phyloP scores from a whole-genome alignment of 2,888 invertebrate species.

The Gryllus longicercus region DNA sequence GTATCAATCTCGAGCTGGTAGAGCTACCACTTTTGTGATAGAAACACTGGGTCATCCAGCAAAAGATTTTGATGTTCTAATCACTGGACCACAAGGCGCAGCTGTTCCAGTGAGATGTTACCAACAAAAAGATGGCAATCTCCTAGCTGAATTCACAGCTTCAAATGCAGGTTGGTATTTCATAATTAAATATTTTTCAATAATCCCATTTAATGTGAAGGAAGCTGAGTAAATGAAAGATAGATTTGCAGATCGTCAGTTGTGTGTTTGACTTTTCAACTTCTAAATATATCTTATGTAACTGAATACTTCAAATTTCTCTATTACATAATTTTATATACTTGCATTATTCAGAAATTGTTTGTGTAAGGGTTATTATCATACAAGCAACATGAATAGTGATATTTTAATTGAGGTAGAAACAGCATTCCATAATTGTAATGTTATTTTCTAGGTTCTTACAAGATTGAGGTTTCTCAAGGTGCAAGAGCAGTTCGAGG shows the following conservation, averaged over 20 bases:
- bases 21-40: constrained; percentile 82
- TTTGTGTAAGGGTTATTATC: too few species aligned
- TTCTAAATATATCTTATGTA: too few species aligned
- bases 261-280: too few species aligned
- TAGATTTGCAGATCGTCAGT: too few species aligned
- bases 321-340: too few species aligned
- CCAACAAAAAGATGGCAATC: constrained; percentile 91
- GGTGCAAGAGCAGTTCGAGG: constrained; percentile 86
- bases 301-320: too few species aligned
- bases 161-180: constrained; percentile 61
- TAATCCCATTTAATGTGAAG: too few species aligned
- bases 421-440: neutral
- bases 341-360: too few species aligned
- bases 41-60: constrained; percentile 81
- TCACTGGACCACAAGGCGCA: constrained; percentile 73
- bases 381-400: neutral
- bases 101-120: constrained; percentile 89
- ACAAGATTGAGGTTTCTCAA: constrained; percentile 78
- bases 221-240: too few species aligned
- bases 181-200: too few species aligned
- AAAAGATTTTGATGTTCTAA: constrained; percentile 87
- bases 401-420: neutral
- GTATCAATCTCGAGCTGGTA: constrained; percentile 79
- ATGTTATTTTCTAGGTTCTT: constrained; percentile 45
- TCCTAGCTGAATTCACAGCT: constrained; percentile 90